Conservation (phyloP, 2,888 invertebrate species). For the Nomada flava region DNA sequence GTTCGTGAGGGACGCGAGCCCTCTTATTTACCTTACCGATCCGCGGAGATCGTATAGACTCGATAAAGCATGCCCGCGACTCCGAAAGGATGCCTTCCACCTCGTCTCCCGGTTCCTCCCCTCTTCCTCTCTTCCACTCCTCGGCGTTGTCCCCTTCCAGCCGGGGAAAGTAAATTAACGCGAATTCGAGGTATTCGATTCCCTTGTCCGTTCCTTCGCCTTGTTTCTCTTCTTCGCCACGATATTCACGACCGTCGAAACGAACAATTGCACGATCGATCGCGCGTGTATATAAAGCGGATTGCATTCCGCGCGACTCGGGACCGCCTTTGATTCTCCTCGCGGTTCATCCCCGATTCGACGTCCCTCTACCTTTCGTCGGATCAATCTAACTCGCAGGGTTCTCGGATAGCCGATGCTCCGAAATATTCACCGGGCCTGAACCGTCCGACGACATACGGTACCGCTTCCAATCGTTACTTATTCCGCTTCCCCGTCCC, state of each 20-base stretch:
- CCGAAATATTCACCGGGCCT: too few species aligned
- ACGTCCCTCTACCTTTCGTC: background rate
- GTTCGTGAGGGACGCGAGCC: slow-evolving; percentile 74
- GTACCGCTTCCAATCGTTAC: slow-evolving; percentile 46
- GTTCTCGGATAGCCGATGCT: too few species aligned
- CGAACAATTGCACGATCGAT: slow-evolving; percentile 40
- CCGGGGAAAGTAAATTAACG: slow-evolving; percentile 71
- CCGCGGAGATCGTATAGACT: slow-evolving; percentile 72
- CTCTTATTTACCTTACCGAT: slow-evolving; percentile 78
- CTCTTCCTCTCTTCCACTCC: background rate
- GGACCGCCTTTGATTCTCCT: background rate
- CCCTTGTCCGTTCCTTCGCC: slow-evolving; percentile 39
- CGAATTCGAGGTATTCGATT: slow-evolving; percentile 59
- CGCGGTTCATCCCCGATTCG: background rate
- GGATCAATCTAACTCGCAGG: background rate
- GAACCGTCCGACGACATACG: background rate
- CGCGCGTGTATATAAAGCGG: slow-evolving; percentile 23
- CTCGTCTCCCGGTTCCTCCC: slow-evolving; percentile 8
- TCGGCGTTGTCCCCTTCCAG: slow-evolving; percentile 37
- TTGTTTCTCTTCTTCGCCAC: slow-evolving; percentile 11
- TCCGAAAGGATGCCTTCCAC: slow-evolving; percentile 60
- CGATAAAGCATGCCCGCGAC: slow-evolving; percentile 72
- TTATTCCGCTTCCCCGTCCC: slow-evolving; percentile 40
- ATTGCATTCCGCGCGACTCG: slow-evolving; percentile 35
- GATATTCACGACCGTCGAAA: slow-evolving; percentile 41